Percentiles rank a stretch among this genome's conserved stretches.
Conservation (phyloP, 2,888 invertebrate genomes). For the Gasteruption jaculator region DNA sequence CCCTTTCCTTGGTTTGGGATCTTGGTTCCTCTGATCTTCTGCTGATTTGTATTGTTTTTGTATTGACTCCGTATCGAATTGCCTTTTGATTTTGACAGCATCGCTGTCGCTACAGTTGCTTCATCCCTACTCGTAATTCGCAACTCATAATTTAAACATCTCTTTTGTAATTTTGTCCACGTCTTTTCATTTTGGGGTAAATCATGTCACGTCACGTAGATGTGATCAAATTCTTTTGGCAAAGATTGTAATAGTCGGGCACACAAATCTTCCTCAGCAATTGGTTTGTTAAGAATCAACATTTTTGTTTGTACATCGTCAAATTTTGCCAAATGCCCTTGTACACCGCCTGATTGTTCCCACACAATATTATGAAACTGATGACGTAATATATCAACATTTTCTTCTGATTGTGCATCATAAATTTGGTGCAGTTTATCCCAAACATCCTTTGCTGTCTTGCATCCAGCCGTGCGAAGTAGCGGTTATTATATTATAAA, state of each 20-base stretch:
- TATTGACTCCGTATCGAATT: too few relatives aligned
- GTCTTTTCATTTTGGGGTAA: slow-evolving; percentile 5
- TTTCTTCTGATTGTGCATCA: too few relatives aligned
- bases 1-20: too few relatives aligned
- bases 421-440: too few relatives aligned
- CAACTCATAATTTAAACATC: slow-evolving; percentile 5
- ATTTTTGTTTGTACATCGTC: slow-evolving; percentile 7
- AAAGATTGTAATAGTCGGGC: too few relatives aligned
- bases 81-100: slow-evolving; percentile 1
- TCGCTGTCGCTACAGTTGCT: not conserved
- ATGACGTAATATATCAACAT: slow-evolving; percentile 5
- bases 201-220: slow-evolving; percentile 12
- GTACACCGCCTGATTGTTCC: slow-evolving; percentile 5
- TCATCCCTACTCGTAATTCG: not conserved
- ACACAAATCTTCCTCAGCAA: slow-evolving; percentile 3
- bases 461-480: too few relatives aligned
- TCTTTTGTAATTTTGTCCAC: slow-evolving; percentile 6
- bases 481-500: too few relatives aligned
- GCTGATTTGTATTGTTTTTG: too few relatives aligned
- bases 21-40: too few relatives aligned
- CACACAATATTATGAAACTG: slow-evolving; percentile 7
- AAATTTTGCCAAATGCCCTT: too few relatives aligned
- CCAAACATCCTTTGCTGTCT: too few relatives aligned
- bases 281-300: slow-evolving; percentile 1
- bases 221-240: slow-evolving; percentile 11